Base-by-base conservation (phyloP, 2,888 invertebrate genomes). In the Eupithecia inturbata region DNA sequence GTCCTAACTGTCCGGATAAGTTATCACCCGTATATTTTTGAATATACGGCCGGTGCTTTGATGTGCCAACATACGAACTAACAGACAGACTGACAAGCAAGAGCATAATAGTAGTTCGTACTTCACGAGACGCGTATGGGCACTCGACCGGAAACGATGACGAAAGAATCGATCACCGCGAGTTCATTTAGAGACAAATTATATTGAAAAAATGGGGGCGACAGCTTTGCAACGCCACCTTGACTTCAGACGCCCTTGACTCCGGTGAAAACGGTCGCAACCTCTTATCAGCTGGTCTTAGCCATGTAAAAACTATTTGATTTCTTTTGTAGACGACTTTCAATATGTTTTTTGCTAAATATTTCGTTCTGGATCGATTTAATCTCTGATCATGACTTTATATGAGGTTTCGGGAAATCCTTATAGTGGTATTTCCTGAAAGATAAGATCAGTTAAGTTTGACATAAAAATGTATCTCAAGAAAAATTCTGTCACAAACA, bases 161-260 rank as follows among this genome's bases (percentile, higher is more conserved):
- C 91, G 92, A 91, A 93, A 93, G 85, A 88, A 87, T 86, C 85
- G 86, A 88, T 87, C 88, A 89, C 84, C 90, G 88, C 88, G 89
- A 90, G 89, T 88, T 87, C 85, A 87, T 87, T 87, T 85, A 85
- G 86, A 92, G 66, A 62, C 87, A 91, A 90, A 88, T 87, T 84
- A 82, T 83, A 86, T 82, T 82, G 79, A 87, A 90, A 92, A 91
- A 92, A 91, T 87, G 87, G 85, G 90, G 87, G 88, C 91, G 87
- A 88, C 87, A 86, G 82, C 90, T 91, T 86, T 89, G 91, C 92
- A 93, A 92, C 80, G 72, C 76, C 85, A 91, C 94, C 93, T 93
- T 94, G 94, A 94, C 93, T 90, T 83, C 82, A 53, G 78, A 77
- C 85, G 89, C 84, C 94, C 94, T 94, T 94, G 94, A 93, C 91